A percentile compares a stretch with the other conserved stretches of the same genome.
Conservation (phyloP, 2,888 invertebrate species). For the Dicranocentrus wangi region DNA sequence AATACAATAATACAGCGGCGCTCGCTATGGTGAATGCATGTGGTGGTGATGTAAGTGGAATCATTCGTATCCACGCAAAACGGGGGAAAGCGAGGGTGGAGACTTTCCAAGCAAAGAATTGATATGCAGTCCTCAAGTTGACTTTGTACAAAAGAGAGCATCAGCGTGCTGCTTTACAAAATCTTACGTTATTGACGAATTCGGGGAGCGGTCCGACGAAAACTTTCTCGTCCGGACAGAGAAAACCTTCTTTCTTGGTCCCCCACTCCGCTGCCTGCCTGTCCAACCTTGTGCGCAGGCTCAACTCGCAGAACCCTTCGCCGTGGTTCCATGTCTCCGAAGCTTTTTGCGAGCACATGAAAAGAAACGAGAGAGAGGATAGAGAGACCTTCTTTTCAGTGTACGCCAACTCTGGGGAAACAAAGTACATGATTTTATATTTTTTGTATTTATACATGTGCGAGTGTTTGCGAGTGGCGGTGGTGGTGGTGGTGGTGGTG, state of each 20-base stretch:
- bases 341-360: not conserved
- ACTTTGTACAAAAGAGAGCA: conserved; percentile 39
- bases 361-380: too few species aligned
- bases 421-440: too few species aligned
- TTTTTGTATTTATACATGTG: not conserved
- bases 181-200: conserved; percentile 55
- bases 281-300: conserved; percentile 43
- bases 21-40: too few species aligned
- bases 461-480: not conserved
- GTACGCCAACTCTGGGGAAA: too few species aligned
- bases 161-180: conserved; percentile 38
- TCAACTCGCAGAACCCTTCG: not conserved
- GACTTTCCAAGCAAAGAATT: conserved; percentile 43
- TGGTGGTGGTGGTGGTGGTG: too few species aligned
- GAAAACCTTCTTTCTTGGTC: conserved; percentile 33
- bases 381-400: too few species aligned
- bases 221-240: conserved; percentile 55
- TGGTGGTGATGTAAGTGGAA: too few species aligned
- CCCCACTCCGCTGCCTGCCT: conserved; percentile 26
- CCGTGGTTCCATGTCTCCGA: not conserved
- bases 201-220: conserved; percentile 64
- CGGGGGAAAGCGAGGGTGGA: conserved; percentile 71
- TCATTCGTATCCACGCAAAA: conserved; percentile 10
- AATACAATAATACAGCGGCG: not conserved
- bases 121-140: conserved; percentile 42